Conservation (phyloP, 2,113 vertebrate species). For the Chloroceryle aenea region DNA sequence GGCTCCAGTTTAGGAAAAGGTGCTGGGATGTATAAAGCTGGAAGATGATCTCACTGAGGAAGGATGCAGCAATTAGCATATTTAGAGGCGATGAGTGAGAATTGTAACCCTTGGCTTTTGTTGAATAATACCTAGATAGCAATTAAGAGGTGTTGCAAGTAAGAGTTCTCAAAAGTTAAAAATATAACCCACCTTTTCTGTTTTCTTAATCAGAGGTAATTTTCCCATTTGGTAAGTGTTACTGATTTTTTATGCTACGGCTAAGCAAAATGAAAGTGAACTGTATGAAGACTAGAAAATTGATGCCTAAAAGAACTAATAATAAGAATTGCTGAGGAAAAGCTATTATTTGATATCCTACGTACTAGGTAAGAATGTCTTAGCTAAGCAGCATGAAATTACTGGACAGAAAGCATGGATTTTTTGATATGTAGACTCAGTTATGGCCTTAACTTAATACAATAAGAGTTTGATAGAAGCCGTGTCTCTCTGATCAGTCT, state of each 20-base stretch:
- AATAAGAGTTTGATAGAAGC: slow-evolving; percentile 1
- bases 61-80: neutral
- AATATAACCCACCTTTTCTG: slow-evolving; percentile 10
- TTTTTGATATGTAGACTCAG: neutral
- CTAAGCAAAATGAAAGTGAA: slow-evolving; percentile 27
- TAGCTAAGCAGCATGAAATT: slow-evolving; percentile 20
- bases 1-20: neutral
- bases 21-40: neutral
- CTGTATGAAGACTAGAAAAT: slow-evolving; percentile 9
- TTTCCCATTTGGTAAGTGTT: slow-evolving; percentile 43
- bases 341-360: slow-evolving; percentile 9
- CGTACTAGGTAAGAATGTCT: neutral
- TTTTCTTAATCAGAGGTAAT: slow-evolving; percentile 28
- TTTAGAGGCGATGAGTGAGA: neutral
- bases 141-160: neutral
- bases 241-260: slow-evolving; percentile 28
- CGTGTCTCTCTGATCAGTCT: neutral
- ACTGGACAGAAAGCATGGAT: neutral
- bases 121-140: neutral
- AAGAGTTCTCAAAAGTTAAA: slow-evolving; percentile 48
- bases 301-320: neutral
- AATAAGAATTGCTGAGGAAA: neutral
- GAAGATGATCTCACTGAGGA: neutral
- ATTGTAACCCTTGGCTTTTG: neutral
- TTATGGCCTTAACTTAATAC: neutral